Conservation (phyloP, 1,140 invertebrate species). For the Conus ventricosus region DNA sequence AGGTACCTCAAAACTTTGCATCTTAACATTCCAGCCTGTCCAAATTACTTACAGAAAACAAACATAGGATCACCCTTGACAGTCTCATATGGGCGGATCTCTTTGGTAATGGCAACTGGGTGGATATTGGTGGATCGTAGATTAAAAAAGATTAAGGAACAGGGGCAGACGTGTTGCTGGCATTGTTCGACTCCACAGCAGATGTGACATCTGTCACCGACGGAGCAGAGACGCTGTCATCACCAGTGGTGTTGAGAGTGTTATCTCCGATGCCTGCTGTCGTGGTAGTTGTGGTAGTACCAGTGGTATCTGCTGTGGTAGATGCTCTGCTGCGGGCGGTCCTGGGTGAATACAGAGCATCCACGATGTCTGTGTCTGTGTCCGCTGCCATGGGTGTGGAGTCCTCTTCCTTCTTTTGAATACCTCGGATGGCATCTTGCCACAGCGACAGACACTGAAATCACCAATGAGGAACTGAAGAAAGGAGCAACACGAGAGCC, state of each 20-base stretch:
- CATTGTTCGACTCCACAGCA: neutral
- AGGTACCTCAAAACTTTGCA: no score
- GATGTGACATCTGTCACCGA: neutral
- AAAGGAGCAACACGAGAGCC: no score
- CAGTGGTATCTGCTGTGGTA: neutral
- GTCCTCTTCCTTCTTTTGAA: neutral
- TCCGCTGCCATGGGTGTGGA: neutral
- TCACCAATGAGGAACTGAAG: no score
- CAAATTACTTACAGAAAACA: no score
- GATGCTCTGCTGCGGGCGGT: neutral
- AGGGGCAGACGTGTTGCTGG: neutral
- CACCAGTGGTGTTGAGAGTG: neutral
- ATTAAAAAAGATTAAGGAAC: neutral
- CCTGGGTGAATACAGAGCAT: neutral
- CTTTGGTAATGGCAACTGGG: no score
- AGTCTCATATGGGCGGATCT: no score
- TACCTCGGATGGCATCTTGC: neutral
- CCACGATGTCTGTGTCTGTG: neutral
- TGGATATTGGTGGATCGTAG: no score
- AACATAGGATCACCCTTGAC: no score
- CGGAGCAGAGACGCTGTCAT: neutral
- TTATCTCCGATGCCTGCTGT: neutral
- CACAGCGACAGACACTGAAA: neutral
- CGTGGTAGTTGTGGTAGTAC: neutral
- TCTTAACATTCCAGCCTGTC: no score